phyloP scores from a whole-genome alignment of 2,113 vertebrate genomes.

The Acrocephalus arundinaceus region DNA sequence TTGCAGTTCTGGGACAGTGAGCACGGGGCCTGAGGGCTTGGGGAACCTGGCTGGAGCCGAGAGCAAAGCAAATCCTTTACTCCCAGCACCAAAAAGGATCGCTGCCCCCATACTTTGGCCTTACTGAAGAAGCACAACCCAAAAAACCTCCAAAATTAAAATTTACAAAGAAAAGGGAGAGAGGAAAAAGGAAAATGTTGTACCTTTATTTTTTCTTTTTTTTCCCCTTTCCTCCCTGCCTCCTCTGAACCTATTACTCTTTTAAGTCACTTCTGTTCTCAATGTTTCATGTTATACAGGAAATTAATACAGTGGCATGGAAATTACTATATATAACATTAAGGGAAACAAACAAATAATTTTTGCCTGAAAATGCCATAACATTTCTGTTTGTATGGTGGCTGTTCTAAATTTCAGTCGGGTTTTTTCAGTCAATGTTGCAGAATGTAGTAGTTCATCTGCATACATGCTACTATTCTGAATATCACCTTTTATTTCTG shows the following conservation, averaged over 20 bases:
- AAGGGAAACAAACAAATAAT: background rate
- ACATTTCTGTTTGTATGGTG: background rate
- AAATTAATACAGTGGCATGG: background rate
- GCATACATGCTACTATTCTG: conserved; percentile 31
- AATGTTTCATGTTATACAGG: background rate
- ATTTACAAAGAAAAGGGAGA: background rate
- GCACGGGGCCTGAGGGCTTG: background rate
- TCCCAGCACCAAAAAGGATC: background rate
- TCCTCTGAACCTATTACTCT: background rate
- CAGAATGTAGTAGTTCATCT: conserved; percentile 32
- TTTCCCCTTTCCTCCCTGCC: accelerated
- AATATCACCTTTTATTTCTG: conserved; percentile 62
- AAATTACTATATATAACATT: background rate
- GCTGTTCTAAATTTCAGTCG: background rate
- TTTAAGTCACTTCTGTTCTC: background rate
- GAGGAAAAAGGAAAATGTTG: background rate
- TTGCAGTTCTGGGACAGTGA: background rate
- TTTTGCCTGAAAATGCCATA: background rate
- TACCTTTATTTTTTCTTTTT: background rate
- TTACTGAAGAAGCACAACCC: background rate
- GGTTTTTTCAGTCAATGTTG: background rate
- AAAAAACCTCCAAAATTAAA: background rate
- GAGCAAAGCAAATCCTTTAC: background rate
- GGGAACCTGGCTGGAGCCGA: background rate
- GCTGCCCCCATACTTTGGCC: background rate